phyloP scores from a whole-genome alignment of 2,113 vertebrate genomes.

The Sapayoa aenigma region DNA sequence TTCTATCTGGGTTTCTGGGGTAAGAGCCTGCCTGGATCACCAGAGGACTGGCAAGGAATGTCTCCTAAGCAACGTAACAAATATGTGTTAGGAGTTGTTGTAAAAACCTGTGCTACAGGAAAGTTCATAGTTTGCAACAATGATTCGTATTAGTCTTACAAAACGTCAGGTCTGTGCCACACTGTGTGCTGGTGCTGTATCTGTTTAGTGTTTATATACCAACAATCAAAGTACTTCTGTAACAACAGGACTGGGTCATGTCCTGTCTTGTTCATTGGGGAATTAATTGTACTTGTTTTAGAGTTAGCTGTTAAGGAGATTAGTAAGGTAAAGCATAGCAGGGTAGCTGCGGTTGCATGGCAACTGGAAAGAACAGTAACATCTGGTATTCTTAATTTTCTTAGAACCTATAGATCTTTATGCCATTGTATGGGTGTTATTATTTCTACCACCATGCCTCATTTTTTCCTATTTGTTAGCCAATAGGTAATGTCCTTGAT shows the following conservation, averaged over 20 bases:
- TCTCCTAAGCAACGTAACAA: neutral
- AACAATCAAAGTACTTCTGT: neutral
- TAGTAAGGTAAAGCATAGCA: constrained; percentile 38
- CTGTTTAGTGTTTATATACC: neutral
- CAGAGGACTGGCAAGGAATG: neutral
- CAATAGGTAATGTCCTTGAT: neutral
- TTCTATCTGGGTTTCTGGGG: neutral
- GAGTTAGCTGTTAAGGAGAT: constrained; percentile 50
- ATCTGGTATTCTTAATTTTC: constrained; percentile 40
- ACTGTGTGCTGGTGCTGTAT: neutral
- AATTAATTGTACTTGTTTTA: constrained; percentile 51
- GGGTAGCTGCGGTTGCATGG: constrained; percentile 50
- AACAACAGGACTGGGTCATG: neutral
- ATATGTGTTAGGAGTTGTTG: neutral
- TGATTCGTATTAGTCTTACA: neutral
- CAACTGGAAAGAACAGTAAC: constrained; percentile 46
- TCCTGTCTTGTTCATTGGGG: constrained; percentile 13
- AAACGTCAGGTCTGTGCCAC: neutral
- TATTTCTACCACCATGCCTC: neutral
- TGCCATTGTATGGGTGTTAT: neutral
- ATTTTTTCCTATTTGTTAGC: neutral
- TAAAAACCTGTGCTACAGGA: neutral
- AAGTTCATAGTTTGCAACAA: neutral
- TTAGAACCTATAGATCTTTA: neutral
- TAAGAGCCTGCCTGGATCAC: neutral